Percentiles rank a stretch among this genome's conserved stretches.
Evolutionary conservation across 1,140 invertebrate genomes (phyloP).

Genomic region (Micrasema minimum): DNA sequence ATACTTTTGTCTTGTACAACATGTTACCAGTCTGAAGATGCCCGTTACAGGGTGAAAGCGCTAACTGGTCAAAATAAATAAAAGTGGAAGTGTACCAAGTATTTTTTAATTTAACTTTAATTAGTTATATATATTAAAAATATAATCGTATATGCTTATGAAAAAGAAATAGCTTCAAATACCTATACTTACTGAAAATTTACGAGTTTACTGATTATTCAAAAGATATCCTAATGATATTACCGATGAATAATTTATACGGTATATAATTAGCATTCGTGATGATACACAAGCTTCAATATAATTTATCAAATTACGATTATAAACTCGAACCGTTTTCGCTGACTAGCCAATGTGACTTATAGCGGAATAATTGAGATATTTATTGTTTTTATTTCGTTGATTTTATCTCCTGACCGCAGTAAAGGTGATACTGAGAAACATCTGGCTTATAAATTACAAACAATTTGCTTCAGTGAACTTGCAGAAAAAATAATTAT

Average conservation of each 20-base stretch:
- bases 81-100: no score
- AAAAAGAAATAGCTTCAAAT: no score
- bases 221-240: background rate
- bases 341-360: slow-evolving; percentile 25
- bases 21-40: no score
- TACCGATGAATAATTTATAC: background rate
- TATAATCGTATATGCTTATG: no score
- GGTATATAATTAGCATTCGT: background rate
- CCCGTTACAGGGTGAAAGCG: no score
- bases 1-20: no score
- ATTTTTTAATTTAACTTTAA: no score
- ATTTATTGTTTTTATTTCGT: slow-evolving; percentile 32
- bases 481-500: no score
- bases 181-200: no score
- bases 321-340: slow-evolving; percentile 21
- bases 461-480: no score
- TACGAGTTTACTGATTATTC: background rate
- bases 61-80: no score
- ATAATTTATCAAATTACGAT: slow-evolving; percentile 4
- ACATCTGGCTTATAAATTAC: slow-evolving; percentile 31
- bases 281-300: slow-evolving; percentile 11
- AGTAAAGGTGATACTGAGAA: slow-evolving; percentile 33
- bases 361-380: slow-evolving; percentile 25
- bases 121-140: no score
- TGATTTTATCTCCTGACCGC: slow-evolving; percentile 10